These are phyloP conservation scores for Elephantulus edwardii DNA, from an alignment of 2,113 vertebrate species.

Conservation along the genomic window DNA sequence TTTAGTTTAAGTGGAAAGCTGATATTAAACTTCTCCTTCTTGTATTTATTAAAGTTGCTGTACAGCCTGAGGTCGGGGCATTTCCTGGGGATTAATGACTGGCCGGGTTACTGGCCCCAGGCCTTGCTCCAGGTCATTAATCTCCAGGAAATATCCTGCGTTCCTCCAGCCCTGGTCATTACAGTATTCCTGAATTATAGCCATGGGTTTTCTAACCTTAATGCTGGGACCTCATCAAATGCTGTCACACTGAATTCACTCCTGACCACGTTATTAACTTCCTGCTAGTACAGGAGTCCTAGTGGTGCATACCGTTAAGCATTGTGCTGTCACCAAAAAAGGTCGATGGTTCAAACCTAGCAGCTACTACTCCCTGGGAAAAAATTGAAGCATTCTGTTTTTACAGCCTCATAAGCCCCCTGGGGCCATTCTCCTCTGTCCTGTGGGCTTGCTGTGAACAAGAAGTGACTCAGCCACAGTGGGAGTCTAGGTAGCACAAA, in stretches of 20 bases:
- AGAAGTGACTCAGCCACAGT: no score
- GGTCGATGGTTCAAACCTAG: no score
- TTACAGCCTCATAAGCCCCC: no score
- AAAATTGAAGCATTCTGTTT: no score
- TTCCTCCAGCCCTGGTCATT: slow-evolving; percentile 60
- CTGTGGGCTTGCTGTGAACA: no score
- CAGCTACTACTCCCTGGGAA: no score
- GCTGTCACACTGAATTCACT: slow-evolving; percentile 26
- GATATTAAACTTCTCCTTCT: slow-evolving; percentile 69
- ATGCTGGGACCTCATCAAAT: slow-evolving; percentile 51
- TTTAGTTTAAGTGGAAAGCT: slow-evolving; percentile 58
- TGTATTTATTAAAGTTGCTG: slow-evolving; percentile 65
- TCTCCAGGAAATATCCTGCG: slow-evolving; percentile 77
- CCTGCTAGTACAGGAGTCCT: no score
- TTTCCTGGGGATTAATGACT: slow-evolving; percentile 80
- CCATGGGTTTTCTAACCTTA: slow-evolving; percentile 69
- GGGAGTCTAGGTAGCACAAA: background rate
- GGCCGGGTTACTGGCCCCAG: slow-evolving; percentile 74
- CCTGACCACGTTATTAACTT: slow-evolving; percentile 64
- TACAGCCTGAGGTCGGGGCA: slow-evolving; percentile 63
- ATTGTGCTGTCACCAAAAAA: no score
- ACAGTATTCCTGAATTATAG: slow-evolving; percentile 79
- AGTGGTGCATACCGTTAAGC: no score
- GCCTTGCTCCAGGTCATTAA: slow-evolving; percentile 75
- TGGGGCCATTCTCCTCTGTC: no score